phyloP scores from a whole-genome alignment of 2,888 invertebrate species.

The Hyppa rectilinea region DNA sequence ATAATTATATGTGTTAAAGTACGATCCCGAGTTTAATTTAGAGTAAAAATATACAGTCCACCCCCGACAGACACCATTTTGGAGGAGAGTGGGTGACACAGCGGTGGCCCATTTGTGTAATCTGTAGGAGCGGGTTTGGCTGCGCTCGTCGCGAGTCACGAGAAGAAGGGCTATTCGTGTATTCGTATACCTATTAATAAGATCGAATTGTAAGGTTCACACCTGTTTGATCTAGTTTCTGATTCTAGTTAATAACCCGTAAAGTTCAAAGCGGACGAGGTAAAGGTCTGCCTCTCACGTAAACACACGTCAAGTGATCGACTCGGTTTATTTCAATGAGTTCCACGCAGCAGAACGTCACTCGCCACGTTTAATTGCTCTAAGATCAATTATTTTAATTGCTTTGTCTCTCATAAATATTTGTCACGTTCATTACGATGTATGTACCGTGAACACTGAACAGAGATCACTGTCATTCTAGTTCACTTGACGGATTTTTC shows the following conservation, averaged over 20 bases:
- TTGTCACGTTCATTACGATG: constrained; percentile 31
- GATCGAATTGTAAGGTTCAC: constrained; percentile 70
- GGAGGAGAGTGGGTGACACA: constrained; percentile 69
- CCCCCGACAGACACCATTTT: too few species aligned
- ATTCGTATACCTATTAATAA: constrained; percentile 80
- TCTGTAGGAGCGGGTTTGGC: constrained; percentile 76
- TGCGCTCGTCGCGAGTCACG: constrained; percentile 73
- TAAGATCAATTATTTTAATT: constrained; percentile 50
- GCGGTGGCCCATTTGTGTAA: constrained; percentile 74
- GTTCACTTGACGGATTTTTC: neutral
- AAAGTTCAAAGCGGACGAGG: constrained; percentile 53
- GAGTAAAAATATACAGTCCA: too few species aligned
- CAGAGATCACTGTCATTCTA: constrained; percentile 30
- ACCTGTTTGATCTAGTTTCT: constrained; percentile 59
- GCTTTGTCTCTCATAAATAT: constrained; percentile 33
- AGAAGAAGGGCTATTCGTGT: constrained; percentile 84
- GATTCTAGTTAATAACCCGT: constrained; percentile 40
- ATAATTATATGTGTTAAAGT: too few species aligned
- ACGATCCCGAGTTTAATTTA: too few species aligned
- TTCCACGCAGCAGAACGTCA: neutral
- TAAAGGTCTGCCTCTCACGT: constrained; percentile 23
- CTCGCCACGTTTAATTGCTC: constrained; percentile 36
- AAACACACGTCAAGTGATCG: constrained; percentile 35
- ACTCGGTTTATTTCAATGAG: constrained; percentile 18
- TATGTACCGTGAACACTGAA: constrained; percentile 29